A percentile compares a stretch with the other conserved stretches of the same genome.
phyloP scores from a whole-genome alignment of 2,888 invertebrate genomes.

The Aspidiotus rigidus region DNA sequence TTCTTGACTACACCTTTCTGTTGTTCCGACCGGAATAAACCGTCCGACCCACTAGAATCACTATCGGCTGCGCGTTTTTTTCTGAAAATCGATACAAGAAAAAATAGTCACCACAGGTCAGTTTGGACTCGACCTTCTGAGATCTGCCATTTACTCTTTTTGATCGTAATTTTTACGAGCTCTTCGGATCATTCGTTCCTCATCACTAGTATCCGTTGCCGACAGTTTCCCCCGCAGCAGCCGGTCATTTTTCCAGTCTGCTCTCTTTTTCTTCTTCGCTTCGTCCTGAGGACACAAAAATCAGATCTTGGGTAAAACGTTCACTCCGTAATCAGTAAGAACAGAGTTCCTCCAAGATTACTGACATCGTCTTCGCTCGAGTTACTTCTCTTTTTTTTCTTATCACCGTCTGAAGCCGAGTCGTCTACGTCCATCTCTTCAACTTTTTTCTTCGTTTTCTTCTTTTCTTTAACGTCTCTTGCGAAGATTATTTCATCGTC shows the following conservation, averaged over 20 bases:
- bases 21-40: constrained; percentile 8
- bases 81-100: background rate
- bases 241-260: constrained; percentile 17
- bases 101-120: background rate
- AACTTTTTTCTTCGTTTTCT: no score
- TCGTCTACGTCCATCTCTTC: background rate
- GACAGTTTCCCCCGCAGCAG: constrained; percentile 24
- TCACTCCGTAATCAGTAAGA: no score
- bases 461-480: no score
- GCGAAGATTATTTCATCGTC: no score
- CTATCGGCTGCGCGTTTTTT: constrained; percentile 30
- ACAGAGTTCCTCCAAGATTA: no score
- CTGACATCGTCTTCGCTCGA: no score
- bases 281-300: background rate
- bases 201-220: constrained; percentile 29
- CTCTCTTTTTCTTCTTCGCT: constrained; percentile 5
- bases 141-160: background rate
- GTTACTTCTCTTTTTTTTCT: background rate
- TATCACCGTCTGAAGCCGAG: background rate
- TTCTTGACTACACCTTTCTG: background rate
- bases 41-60: background rate
- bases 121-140: background rate
- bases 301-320: no score
- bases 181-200: constrained; percentile 9
- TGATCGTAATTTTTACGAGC: background rate